Evolutionary conservation across 2,888 invertebrate species (phyloP), one percentile per base, ranked within the genome.

Genomic region (Griposia aprilina): DNA sequence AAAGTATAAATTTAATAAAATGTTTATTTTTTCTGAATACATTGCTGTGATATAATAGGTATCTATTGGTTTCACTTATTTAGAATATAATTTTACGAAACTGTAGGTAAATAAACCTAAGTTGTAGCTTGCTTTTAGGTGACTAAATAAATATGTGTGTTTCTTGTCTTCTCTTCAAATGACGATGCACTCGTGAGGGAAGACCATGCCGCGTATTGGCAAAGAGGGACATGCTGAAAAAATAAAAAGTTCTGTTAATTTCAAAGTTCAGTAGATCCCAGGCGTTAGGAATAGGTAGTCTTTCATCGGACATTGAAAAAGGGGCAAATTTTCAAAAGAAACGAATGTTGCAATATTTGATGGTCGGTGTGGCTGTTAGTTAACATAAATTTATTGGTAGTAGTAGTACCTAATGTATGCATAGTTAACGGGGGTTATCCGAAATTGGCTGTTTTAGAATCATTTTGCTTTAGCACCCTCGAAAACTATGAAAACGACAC

Each of bases 101-200:
- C 63, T 70, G 66, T 66, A 36, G 23, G 57, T 69, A 63, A 50
- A 71, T 59, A 77, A 81, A 75, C 67, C 52, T 75, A 83, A 62
- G 66, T 55, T 73, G 72, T 66, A 63, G 20, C n/a, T n/a, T n/a
- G 57, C 41, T 78, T 65, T 75, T 52, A 65, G 0, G 30, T 45
- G 59, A 60, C 75, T 83, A 80, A 85, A 87, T 88, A 87, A 87
- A 88, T 88, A 85, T 57, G 70, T 48, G 48, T 59, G n/a, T 3
- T 62, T 69, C 52, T 36, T 60, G 50, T 76, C 20, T 23, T 63
- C n/a, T 55, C n/a, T 90, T 97, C 94, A 98, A 92, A 98, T 98
- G 82, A 98, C 97, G 89, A 98, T 97, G 92, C 98, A 98, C 91
- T 98, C 98, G 91, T 97, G 97, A 0, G 98, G 98, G 89, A 97